Conservation (phyloP, 2,888 invertebrate species). For the Ariolimax columbianus region DNA sequence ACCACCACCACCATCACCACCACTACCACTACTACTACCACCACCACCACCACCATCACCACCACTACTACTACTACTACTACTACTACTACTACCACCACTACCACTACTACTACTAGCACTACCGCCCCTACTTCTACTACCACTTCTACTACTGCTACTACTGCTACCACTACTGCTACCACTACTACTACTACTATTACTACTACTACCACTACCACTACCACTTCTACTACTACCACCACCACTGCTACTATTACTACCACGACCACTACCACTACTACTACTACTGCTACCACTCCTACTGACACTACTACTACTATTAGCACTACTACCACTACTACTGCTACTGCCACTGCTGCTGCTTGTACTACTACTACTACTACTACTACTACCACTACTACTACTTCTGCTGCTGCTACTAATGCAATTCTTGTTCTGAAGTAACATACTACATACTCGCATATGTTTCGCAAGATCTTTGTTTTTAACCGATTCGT, state of each 20-base stretch:
- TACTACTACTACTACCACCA: conserved; percentile 27
- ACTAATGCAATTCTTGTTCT: too few species aligned
- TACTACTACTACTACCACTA: too few species aligned
- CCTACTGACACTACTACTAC: too few species aligned
- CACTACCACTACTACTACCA: conserved; percentile 11
- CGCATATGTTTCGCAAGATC: too few species aligned
- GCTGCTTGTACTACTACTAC: too few species aligned
- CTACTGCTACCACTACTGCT: background rate
- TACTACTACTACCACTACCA: background rate
- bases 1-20: conserved; percentile 18
- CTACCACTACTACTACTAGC: background rate
- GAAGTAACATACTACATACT: too few species aligned
- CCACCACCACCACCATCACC: conserved; percentile 18
- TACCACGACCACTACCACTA: background rate
- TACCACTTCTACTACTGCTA: background rate
- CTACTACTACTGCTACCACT: background rate
- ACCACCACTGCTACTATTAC: background rate
- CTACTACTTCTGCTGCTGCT: too few species aligned
- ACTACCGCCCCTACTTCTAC: background rate
- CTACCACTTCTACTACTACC: conserved; percentile 16
- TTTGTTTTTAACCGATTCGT: too few species aligned
- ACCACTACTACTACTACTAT: background rate
- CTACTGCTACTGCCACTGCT: too few species aligned
- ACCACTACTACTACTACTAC: conserved; percentile 35
- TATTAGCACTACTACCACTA: too few species aligned